These are phyloP conservation scores for Pantherophis alleghaniensis DNA, from an alignment of 2,797 vertebrate species.

Conservation along the genomic window DNA sequence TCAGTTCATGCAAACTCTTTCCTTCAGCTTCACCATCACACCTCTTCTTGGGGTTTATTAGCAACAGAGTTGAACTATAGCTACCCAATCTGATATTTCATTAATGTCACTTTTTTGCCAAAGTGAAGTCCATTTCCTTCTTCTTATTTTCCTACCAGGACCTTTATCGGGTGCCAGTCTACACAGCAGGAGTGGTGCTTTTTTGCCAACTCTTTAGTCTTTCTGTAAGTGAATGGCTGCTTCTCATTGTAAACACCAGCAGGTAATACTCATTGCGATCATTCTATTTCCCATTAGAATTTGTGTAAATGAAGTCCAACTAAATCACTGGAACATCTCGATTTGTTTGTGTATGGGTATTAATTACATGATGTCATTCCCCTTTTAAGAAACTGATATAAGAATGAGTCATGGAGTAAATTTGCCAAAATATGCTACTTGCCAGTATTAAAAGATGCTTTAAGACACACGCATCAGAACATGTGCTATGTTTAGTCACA, in stretches of 20 bases:
- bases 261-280: neutral
- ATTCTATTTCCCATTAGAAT: neutral
- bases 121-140: neutral
- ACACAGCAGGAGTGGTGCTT: neutral
- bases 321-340: neutral
- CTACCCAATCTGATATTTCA: neutral
- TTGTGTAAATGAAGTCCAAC: neutral
- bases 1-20: neutral
- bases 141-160: neutral
- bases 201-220: neutral
- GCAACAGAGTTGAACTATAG: neutral
- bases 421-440: neutral
- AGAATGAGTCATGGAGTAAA: neutral
- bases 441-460: neutral
- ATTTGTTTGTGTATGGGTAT: neutral
- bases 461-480: neutral
- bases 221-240: neutral
- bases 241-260: neutral
- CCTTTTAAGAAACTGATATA: neutral
- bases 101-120: neutral
- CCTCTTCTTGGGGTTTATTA: neutral
- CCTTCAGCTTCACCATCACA: neutral
- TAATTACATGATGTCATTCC: neutral
- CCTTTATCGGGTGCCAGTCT: neutral
- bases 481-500: neutral